These are phyloP conservation scores for Neoascia interrupta DNA, from an alignment of 2,888 invertebrate species.

Conservation along the genomic window DNA sequence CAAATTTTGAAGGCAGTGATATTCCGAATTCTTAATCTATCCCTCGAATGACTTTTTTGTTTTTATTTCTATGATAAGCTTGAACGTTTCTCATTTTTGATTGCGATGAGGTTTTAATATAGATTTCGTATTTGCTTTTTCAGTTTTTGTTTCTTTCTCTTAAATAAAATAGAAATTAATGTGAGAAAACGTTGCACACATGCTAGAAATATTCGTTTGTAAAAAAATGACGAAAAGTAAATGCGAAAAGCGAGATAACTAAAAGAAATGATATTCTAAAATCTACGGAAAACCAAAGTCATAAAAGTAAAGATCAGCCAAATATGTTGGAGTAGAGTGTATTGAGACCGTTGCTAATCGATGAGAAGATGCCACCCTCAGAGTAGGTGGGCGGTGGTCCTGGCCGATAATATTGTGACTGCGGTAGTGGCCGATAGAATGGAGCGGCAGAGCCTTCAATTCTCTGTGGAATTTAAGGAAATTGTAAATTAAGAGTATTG, in stretches of 20 bases:
- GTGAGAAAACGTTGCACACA: no score
- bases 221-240: slow-evolving; percentile 65
- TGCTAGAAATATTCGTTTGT: slow-evolving; percentile 65
- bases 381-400: slow-evolving; percentile 78
- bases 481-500: no score
- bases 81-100: not conserved
- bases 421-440: slow-evolving; percentile 83
- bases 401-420: slow-evolving; percentile 81
- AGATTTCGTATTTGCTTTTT: no score
- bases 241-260: slow-evolving; percentile 68
- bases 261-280: slow-evolving; percentile 68
- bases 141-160: not conserved
- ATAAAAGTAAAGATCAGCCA: slow-evolving; percentile 80
- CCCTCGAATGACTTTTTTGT: slow-evolving; percentile 16
- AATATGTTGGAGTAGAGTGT: slow-evolving; percentile 89
- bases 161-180: not conserved
- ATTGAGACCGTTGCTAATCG: slow-evolving; percentile 88
- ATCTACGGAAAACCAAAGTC: slow-evolving; percentile 70
- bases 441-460: slow-evolving; percentile 82
- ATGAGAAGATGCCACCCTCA: slow-evolving; percentile 85
- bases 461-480: slow-evolving; percentile 81
- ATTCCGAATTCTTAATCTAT: slow-evolving; percentile 38
- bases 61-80: no score
- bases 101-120: not conserved
- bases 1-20: slow-evolving; percentile 64